Evolutionary conservation across 1,140 invertebrate genomes (phyloP).

Genomic region (Euwallacea similis): DNA sequence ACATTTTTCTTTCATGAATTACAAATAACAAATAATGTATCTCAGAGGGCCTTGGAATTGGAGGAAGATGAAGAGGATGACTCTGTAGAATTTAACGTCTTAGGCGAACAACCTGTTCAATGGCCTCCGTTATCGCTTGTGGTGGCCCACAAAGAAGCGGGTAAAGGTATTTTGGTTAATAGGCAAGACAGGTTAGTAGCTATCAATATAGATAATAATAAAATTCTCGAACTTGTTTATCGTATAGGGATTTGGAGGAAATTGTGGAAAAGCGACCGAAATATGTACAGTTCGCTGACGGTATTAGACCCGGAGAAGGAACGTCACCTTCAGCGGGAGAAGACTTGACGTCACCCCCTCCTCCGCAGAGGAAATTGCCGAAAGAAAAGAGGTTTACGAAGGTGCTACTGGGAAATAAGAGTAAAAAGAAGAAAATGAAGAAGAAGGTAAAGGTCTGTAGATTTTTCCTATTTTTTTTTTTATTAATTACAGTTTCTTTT

Average conservation of each 20-base stretch:
- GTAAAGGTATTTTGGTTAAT: conserved; percentile 46
- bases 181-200: neutral
- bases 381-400: conserved; percentile 59
- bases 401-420: conserved; percentile 56
- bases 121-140: conserved; percentile 44
- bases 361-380: conserved; percentile 51
- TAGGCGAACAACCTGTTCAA: conserved; percentile 34
- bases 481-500: neutral
- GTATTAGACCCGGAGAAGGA: conserved; percentile 66
- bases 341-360: conserved; percentile 67
- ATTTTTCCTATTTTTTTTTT: conserved; percentile 12
- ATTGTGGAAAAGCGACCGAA: conserved; percentile 45
- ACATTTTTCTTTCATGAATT: conserved; percentile 6
- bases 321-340: conserved; percentile 67
- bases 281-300: conserved; percentile 66
- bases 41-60: conserved; percentile 47
- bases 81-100: conserved; percentile 22
- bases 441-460: conserved; percentile 56
- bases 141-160: conserved; percentile 37
- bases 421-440: conserved; percentile 63
- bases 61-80: conserved; percentile 47
- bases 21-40: conserved; percentile 10
- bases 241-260: neutral
- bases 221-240: no score
- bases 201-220: neutral